These are phyloP conservation scores for Apotomis turbidana DNA, from an alignment of 2,888 invertebrate genomes.

Conservation along the genomic window DNA sequence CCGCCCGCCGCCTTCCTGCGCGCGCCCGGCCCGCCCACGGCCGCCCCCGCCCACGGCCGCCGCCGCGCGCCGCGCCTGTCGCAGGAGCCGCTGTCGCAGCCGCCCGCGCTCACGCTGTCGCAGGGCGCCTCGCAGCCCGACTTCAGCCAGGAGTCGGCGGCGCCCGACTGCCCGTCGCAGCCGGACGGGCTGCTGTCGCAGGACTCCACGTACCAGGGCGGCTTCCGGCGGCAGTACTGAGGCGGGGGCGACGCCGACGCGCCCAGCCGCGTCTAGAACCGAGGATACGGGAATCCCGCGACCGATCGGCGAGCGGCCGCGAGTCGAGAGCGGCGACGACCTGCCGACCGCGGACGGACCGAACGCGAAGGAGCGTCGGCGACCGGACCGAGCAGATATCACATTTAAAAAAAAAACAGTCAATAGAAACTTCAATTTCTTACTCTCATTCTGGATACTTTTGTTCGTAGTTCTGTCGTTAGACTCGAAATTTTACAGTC, in stretches of 20 bases:
- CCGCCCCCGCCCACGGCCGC: constrained; percentile 89
- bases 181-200: constrained; percentile 97
- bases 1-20: constrained; percentile 98
- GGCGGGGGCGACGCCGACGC: constrained; percentile 53
- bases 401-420: neutral
- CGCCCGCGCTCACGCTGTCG: constrained; percentile 88
- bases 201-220: constrained; percentile 93
- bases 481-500: constrained; percentile 13
- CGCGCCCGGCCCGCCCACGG: constrained; percentile 85
- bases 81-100: constrained; percentile 90
- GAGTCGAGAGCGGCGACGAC: too few species aligned
- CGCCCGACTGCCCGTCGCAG: constrained; percentile 95
- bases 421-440: neutral
- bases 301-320: neutral
- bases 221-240: constrained; percentile 89
- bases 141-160: constrained; percentile 91
- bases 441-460: neutral
- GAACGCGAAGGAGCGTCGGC: neutral
- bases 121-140: constrained; percentile 89
- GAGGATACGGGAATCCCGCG: neutral
- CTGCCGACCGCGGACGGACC: too few species aligned
- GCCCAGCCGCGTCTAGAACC: constrained; percentile 43
- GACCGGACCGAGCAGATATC: neutral
- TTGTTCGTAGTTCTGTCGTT: neutral
- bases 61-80: constrained; percentile 78